These are phyloP conservation scores for Acanthoscelides obtectus DNA, from an alignment of 2,888 invertebrate genomes.

Conservation along the genomic window DNA sequence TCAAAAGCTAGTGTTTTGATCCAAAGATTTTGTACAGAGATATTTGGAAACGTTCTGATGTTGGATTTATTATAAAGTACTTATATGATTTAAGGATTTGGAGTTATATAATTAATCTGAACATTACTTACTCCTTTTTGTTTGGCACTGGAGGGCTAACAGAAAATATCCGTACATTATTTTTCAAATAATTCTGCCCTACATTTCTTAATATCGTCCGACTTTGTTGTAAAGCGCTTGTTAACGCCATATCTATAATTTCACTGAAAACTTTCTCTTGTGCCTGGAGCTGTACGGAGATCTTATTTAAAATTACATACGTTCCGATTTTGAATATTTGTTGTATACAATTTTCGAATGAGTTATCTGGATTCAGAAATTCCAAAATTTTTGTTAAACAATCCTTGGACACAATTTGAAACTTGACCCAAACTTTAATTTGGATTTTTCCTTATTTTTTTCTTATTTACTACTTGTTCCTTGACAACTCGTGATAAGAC, in stretches of 20 bases:
- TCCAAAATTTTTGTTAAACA: neutral
- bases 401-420: too few relatives aligned
- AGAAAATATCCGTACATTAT: slow-evolving; percentile 19
- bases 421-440: too few relatives aligned
- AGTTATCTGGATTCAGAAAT: neutral
- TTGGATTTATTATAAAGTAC: too few relatives aligned
- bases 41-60: too few relatives aligned
- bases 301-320: neutral
- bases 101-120: neutral
- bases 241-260: slow-evolving; percentile 16
- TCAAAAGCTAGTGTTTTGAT: too few relatives aligned
- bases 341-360: neutral
- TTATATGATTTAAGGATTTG: too few relatives aligned
- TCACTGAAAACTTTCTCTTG: slow-evolving; percentile 1
- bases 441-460: too few relatives aligned
- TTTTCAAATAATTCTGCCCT: slow-evolving; percentile 10
- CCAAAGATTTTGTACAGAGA: too few relatives aligned
- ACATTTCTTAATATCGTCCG: slow-evolving; percentile 8
- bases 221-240: slow-evolving; percentile 10
- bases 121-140: slow-evolving; percentile 40
- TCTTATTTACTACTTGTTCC: too few relatives aligned
- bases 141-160: slow-evolving; percentile 31
- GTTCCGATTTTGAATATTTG: neutral
- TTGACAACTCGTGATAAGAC: too few relatives aligned
- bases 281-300: neutral